Evolutionary conservation across 1,140 invertebrate genomes (phyloP).

Genomic region (Aphaenogaster ashmeadi): DNA sequence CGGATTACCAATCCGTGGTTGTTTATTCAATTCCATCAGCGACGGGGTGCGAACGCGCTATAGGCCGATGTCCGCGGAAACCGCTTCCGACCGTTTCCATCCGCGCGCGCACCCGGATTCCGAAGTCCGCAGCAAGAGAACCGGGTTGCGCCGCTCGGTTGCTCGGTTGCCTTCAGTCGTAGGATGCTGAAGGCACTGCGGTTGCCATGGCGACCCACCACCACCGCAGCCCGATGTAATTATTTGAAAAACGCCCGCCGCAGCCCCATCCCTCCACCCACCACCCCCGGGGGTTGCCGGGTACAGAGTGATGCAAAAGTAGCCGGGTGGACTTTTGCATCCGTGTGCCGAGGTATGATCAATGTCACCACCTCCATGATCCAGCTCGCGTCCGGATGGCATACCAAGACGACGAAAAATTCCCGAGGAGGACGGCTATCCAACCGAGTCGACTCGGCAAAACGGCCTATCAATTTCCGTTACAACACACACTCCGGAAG

Average conservation of each 20-base stretch:
- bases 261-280: slow-evolving; percentile 74
- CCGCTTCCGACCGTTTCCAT: slow-evolving; percentile 71
- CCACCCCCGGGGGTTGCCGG: slow-evolving; percentile 62
- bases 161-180: slow-evolving; percentile 83
- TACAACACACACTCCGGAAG: background rate
- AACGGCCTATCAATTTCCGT: background rate
- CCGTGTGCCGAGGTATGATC: slow-evolving; percentile 31
- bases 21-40: slow-evolving; percentile 47
- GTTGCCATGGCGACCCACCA: slow-evolving; percentile 85
- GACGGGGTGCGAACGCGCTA: slow-evolving; percentile 41
- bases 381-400: background rate
- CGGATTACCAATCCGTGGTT: slow-evolving; percentile 58
- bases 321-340: slow-evolving; percentile 71
- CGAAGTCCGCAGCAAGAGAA: slow-evolving; percentile 74
- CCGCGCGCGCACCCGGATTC: slow-evolving; percentile 62
- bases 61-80: slow-evolving; percentile 68
- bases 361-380: background rate
- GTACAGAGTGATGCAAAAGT: slow-evolving; percentile 84
- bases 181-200: slow-evolving; percentile 85
- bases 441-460: background rate
- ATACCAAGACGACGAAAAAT: background rate
- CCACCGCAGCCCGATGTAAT: slow-evolving; percentile 86
- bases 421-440: background rate
- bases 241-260: slow-evolving; percentile 87
- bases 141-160: slow-evolving; percentile 79